Conservation (phyloP, 2,888 invertebrate genomes). For the Phyto melanocephala region DNA sequence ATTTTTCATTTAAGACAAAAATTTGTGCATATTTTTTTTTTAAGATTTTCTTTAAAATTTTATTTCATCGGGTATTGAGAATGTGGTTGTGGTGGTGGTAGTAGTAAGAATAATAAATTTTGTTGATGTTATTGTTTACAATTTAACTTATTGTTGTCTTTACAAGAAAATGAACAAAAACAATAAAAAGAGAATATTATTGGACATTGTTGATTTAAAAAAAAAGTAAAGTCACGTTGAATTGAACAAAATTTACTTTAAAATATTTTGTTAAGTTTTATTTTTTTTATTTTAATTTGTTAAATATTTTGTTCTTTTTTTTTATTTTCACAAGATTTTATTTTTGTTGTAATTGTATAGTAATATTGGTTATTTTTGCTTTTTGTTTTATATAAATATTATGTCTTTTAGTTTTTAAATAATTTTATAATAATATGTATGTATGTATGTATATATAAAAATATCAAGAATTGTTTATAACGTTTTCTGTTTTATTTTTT, state of each 20-base stretch:
- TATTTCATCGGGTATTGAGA: constrained; percentile 5
- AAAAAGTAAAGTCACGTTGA: not conserved
- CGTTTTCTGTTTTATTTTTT: constrained; percentile 35
- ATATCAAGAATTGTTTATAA: constrained; percentile 62
- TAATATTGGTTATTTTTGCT: too few relatives aligned
- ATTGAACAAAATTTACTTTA: constrained; percentile 31
- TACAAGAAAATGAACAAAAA: constrained; percentile 1
- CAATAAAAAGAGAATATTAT: too few relatives aligned
- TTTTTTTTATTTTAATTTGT: constrained; percentile 1
- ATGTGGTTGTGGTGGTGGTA: constrained; percentile 18
- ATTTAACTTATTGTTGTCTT: constrained; percentile 9
- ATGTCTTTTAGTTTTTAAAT: constrained; percentile 34
- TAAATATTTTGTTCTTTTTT: too few relatives aligned
- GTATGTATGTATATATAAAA: constrained; percentile 63
- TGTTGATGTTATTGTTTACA: not conserved
- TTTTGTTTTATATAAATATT: not conserved
- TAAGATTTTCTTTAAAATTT: not conserved
- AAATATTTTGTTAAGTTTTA: constrained; percentile 22
- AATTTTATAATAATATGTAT: constrained; percentile 55
- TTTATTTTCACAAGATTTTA: constrained; percentile 34
- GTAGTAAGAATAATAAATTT: constrained; percentile 5
- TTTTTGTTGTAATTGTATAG: constrained; percentile 31
- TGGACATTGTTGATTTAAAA: constrained; percentile 10
- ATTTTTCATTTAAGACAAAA: constrained; percentile 36
- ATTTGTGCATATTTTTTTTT: constrained; percentile 47